Base-by-base conservation (phyloP, 2,888 invertebrate species). In the Pterostichus madidus region DNA sequence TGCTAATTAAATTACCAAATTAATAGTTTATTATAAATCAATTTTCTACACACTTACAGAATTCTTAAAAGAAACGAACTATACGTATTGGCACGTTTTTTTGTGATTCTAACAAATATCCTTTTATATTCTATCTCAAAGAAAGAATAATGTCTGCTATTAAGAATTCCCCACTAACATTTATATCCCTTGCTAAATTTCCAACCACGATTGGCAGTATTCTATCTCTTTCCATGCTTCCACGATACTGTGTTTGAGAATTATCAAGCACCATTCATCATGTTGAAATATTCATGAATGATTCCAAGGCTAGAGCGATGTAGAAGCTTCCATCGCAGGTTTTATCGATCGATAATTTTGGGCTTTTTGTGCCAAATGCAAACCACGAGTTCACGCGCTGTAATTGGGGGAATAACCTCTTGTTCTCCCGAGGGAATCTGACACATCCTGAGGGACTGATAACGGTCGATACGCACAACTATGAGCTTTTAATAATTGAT, bases 201-300 rank as follows among this genome's bases (percentile, higher is more conserved):
- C 8, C 39, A 5, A 5, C 39, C 39, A 39, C 39, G 39, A 39
- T 39, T 39, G 39, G 39, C 39, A 39, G 39, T 39, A 0, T 39
- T 52, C 52, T 13, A 52, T 52, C 52, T 52, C 2, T 3, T 24
- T 24, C 24, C 24, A 13, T 13, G 52, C 8, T 52, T 52, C 52
- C 56, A 15, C 13, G 56, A 17, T 56, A 56, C 52, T 64, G 32
- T 39, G 24, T 24, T 24, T 24, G 68, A 17, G 68, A 71, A 71
- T 71, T 71, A 71, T 71, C 39, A 71, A 15, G 24, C 39, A 15
- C 24, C 56, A 71, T 71, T 71, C 68, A 71, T 71, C 68, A 71
- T 71, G 44, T 17, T 71, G 68, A 71, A 71, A 71, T 71, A 71
- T 71, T 71, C 68, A 71, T 71, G 68, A 71, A 71, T 71, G 44